Conservation (phyloP, 2,113 vertebrate genomes). For the Callocephalon fimbriatum region DNA sequence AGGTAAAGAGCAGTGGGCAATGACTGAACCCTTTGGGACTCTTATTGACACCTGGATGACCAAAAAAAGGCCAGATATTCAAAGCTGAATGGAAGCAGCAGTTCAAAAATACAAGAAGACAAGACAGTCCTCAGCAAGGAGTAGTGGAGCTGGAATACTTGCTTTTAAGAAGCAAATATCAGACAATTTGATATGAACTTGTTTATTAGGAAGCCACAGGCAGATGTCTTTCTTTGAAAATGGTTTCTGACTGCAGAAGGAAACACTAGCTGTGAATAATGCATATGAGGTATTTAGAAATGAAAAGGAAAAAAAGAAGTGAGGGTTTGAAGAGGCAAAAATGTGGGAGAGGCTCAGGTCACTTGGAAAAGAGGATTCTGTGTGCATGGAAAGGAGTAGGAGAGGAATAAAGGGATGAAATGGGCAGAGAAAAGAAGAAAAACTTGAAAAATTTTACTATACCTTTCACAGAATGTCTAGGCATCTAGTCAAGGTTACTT, state of each 20-base stretch:
- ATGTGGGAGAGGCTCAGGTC: not conserved
- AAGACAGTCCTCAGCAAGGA: not conserved
- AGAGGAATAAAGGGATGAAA: not conserved
- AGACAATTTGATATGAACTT: not conserved
- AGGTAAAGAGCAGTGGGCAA: not conserved
- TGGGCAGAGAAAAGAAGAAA: not conserved
- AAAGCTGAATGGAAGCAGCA: not conserved
- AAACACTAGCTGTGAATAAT: not conserved
- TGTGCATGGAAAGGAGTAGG: not conserved
- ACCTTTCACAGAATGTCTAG: not conserved
- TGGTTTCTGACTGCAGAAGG: not conserved
- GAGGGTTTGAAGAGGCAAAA: not conserved
- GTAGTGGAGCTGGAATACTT: not conserved
- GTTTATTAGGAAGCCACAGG: not conserved
- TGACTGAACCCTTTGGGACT: not conserved
- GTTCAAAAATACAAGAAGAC: not conserved
- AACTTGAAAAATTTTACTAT: not conserved
- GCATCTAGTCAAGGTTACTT: not conserved
- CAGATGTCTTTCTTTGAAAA: not conserved
- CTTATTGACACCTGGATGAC: not conserved
- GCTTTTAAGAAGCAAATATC: not conserved
- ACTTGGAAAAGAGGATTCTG: not conserved
- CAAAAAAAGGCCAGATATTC: not conserved
- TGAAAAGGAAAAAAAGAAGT: not conserved
- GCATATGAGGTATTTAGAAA: not conserved